Conservation (phyloP, 2,888 invertebrate species). For the Papilio demoleus region DNA sequence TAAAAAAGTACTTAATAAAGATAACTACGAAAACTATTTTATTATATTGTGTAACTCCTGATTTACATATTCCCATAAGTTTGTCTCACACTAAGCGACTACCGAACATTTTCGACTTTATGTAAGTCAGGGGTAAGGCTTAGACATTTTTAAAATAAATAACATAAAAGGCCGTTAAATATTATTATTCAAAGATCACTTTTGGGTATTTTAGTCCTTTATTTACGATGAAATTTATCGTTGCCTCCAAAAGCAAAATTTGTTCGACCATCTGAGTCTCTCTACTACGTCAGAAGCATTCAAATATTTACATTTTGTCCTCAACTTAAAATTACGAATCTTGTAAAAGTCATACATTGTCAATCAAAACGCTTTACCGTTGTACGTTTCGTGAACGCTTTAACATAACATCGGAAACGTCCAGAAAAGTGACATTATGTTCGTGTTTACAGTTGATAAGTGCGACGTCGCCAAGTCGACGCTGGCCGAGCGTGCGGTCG, state of each 20-base stretch:
- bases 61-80: too few relatives aligned
- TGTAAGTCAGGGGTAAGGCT: too few relatives aligned
- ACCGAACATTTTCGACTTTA: too few relatives aligned
- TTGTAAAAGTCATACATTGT: background rate
- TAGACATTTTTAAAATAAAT: too few relatives aligned
- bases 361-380: conserved; percentile 2
- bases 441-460: conserved; percentile 83
- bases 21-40: too few relatives aligned
- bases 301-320: background rate
- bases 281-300: background rate
- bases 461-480: conserved; percentile 78
- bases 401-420: background rate
- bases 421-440: background rate
- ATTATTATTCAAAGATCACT: too few relatives aligned
- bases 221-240: background rate
- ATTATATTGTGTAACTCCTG: too few relatives aligned
- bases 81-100: too few relatives aligned
- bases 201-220: background rate
- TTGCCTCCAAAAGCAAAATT: background rate
- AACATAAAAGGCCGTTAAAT: too few relatives aligned
- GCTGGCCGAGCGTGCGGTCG: conserved; percentile 61
- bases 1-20: too few relatives aligned
- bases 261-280: background rate
- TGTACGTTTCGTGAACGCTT: conserved; percentile 6
- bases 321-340: background rate